A percentile compares a stretch with the other conserved stretches of the same genome.
Conservation (phyloP, 53 echinoderm and acorn worm species). For the Glandiceps talaboti region DNA sequence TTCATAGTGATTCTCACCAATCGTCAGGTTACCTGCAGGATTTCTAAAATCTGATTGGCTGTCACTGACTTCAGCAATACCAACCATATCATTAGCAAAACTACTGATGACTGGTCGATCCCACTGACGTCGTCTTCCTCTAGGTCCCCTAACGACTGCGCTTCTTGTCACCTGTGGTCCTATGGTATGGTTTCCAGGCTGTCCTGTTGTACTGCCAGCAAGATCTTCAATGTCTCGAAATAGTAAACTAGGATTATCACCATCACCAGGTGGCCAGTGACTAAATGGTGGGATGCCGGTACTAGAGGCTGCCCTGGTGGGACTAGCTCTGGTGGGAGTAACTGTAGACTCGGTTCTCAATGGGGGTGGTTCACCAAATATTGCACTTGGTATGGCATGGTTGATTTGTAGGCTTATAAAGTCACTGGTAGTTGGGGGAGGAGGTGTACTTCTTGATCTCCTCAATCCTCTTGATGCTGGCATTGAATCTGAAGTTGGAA, state of each 20-base stretch:
- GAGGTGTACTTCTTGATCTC: neutral
- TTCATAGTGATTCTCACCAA: neutral
- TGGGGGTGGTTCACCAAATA: neutral
- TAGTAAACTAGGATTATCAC: neutral
- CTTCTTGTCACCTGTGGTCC: neutral
- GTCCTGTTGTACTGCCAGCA: neutral
- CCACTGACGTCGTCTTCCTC: neutral
- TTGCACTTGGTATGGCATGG: neutral
- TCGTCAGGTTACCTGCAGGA: neutral
- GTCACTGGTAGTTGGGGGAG: neutral
- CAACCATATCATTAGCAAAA: neutral
- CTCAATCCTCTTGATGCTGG: neutral
- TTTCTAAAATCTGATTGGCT: neutral
- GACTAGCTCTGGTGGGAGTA: neutral
- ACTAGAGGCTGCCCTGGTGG: neutral
- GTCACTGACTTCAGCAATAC: neutral
- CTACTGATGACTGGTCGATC: neutral
- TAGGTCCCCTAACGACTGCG: neutral
- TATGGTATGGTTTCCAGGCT: neutral
- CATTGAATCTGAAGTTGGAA: neutral
- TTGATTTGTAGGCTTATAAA: neutral
- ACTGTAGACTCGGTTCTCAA: neutral
- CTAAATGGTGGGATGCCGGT: neutral
- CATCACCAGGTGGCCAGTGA: neutral
- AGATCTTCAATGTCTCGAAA: neutral